phyloP scores from a whole-genome alignment of 2,113 vertebrate species.

The Pogonocichla stellata region DNA sequence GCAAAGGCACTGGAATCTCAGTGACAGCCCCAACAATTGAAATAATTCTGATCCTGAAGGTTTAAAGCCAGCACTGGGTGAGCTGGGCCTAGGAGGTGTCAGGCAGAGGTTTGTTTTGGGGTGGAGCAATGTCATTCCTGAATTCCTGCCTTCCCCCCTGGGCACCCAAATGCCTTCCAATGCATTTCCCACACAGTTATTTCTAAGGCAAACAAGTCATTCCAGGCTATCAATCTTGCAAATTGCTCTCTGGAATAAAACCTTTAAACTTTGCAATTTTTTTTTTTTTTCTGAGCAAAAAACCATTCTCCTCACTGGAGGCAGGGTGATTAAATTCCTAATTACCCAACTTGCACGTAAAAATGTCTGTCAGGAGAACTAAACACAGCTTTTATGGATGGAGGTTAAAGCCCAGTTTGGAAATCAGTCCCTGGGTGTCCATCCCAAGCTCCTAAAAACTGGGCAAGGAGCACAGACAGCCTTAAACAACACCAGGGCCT shows the following conservation, averaged over 20 bases:
- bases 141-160: not conserved
- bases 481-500: not conserved
- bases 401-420: not conserved
- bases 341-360: not conserved
- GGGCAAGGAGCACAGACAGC: not conserved
- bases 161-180: accelerated
- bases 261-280: not conserved
- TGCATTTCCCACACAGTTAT: not conserved
- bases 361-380: not conserved
- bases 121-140: not conserved
- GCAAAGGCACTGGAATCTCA: not conserved
- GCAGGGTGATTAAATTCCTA: not conserved
- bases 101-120: not conserved
- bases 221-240: not conserved
- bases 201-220: not conserved
- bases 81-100: not conserved
- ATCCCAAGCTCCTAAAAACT: not conserved
- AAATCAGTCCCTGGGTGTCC: not conserved
- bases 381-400: not conserved
- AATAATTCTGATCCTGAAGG: not conserved
- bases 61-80: not conserved
- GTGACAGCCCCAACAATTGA: not conserved
- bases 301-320: not conserved
- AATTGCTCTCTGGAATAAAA: not conserved
- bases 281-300: not conserved